phyloP scores from a whole-genome alignment of 2,113 vertebrate genomes.

The Barnardius zonarius region DNA sequence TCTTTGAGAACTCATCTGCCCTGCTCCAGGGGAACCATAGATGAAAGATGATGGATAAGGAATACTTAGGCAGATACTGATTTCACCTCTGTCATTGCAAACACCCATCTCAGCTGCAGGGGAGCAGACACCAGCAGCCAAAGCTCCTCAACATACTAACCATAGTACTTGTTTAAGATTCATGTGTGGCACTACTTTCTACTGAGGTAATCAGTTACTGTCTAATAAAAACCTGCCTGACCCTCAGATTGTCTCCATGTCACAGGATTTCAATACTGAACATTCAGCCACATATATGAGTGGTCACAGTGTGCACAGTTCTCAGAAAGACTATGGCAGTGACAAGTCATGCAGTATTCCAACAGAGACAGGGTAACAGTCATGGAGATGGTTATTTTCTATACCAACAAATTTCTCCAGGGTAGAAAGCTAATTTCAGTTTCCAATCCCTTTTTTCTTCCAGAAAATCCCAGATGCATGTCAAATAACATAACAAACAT shows the following conservation, averaged over 20 bases:
- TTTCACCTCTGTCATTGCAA: not conserved
- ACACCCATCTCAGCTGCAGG: not conserved
- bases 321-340: not conserved
- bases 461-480: not conserved
- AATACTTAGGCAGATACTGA: not conserved
- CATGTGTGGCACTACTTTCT: not conserved
- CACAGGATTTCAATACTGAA: not conserved
- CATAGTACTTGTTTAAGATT: not conserved
- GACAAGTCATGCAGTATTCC: not conserved
- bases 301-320: not conserved
- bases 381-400: not conserved
- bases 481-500: not conserved
- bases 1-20: not conserved
- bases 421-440: conserved; percentile 4
- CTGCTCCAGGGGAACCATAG: not conserved
- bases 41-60: not conserved
- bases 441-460: not conserved
- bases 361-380: not conserved
- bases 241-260: not conserved
- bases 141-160: not conserved
- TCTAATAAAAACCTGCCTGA: not conserved
- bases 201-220: not conserved
- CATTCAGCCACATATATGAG: not conserved
- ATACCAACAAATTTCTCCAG: not conserved
- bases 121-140: not conserved